Conservation (phyloP, 2,888 invertebrate species). For the Myathropa florea region DNA sequence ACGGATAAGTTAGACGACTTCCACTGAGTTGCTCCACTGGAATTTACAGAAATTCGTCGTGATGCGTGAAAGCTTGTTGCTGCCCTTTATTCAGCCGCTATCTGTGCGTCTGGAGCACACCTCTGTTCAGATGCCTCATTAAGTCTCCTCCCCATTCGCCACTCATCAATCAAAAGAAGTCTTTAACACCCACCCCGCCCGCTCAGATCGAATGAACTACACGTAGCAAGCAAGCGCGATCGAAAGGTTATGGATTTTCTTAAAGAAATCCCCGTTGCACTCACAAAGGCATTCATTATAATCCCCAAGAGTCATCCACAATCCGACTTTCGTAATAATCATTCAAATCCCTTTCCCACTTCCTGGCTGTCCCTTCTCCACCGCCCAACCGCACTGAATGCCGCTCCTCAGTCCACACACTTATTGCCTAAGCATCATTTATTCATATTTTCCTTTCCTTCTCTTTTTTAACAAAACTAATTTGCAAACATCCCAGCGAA, state of each 20-base stretch:
- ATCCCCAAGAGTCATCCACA: slow-evolving; percentile 57
- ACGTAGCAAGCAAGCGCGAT: background rate
- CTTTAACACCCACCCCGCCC: no score
- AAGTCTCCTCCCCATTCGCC: background rate
- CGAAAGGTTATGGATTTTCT: slow-evolving; percentile 26
- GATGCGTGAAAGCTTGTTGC: no score
- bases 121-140: background rate
- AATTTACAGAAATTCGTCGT: no score
- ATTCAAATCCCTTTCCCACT: slow-evolving; percentile 44
- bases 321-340: slow-evolving; percentile 56
- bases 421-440: slow-evolving; percentile 50
- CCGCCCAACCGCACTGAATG: background rate
- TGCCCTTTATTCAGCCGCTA: no score
- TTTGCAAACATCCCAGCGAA: slow-evolving; percentile 60
- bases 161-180: background rate
- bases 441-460: slow-evolving; percentile 46
- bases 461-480: slow-evolving; percentile 63
- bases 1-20: no score
- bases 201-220: background rate
- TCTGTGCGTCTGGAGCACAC: no score
- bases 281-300: slow-evolving; percentile 63
- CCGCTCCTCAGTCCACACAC: background rate
- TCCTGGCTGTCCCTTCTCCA: background rate
- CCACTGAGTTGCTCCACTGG: no score
- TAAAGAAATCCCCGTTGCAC: slow-evolving; percentile 16